phyloP scores from a whole-genome alignment of 2,113 vertebrate genomes.

The Toxostoma redivivum region DNA sequence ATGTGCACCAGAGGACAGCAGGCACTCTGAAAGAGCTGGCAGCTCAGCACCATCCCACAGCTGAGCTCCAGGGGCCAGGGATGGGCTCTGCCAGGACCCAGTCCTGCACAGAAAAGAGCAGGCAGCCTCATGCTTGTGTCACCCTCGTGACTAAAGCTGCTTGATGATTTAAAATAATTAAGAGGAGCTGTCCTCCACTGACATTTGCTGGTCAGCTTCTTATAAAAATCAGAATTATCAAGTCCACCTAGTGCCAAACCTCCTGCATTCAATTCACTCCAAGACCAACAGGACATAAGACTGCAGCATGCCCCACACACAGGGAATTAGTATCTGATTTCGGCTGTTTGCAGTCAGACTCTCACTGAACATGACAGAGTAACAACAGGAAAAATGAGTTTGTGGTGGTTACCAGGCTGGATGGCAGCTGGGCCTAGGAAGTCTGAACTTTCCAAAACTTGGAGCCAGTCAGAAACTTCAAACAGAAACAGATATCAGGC shows the following conservation, averaged over 20 bases:
- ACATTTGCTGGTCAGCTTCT: neutral
- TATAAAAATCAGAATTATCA: accelerated
- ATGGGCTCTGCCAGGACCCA: neutral
- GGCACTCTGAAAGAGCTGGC: accelerated
- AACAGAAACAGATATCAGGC: neutral
- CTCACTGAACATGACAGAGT: accelerated
- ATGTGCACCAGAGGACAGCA: neutral
- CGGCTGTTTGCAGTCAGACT: neutral
- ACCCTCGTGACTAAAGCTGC: neutral
- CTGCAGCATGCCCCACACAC: neutral
- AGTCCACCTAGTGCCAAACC: neutral
- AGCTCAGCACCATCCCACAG: neutral
- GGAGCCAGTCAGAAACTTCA: neutral
- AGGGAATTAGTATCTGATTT: neutral
- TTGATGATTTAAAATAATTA: neutral
- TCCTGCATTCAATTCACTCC: neutral
- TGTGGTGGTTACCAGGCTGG: neutral
- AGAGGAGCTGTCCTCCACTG: neutral
- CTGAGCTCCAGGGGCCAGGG: neutral
- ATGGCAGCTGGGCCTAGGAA: neutral
- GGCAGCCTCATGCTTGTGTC: neutral
- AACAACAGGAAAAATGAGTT: neutral
- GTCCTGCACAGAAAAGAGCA: neutral
- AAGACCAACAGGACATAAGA: neutral
- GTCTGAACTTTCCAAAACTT: neutral